A percentile compares a stretch with the other conserved stretches of the same genome.
Conservation (phyloP, 53 echinoderm and acorn worm genomes). For the Henricia sp. region DNA sequence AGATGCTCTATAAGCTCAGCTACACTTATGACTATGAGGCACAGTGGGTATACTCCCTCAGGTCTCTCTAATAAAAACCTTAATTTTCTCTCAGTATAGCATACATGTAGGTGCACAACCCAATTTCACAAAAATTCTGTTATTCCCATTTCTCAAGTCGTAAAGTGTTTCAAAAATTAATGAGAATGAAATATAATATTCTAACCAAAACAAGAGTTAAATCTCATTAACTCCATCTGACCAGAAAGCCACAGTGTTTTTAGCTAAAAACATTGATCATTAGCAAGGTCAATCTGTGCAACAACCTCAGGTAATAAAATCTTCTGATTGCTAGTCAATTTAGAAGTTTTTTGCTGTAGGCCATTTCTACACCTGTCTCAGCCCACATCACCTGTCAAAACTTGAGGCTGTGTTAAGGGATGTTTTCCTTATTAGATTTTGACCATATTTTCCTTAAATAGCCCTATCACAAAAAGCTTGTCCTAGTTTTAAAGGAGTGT, state of each 20-base stretch:
- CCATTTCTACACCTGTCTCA: conserved; percentile 37
- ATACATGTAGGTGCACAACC: too few relatives aligned
- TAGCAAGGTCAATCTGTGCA: neutral
- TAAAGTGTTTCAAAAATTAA: neutral
- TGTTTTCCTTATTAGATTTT: too few relatives aligned
- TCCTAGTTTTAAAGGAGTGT: too few relatives aligned
- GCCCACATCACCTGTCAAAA: conserved; percentile 46
- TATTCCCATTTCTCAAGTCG: too few relatives aligned
- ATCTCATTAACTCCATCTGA: neutral
- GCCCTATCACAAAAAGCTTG: too few relatives aligned
- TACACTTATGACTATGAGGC: too few relatives aligned
- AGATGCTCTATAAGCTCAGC: too few relatives aligned
- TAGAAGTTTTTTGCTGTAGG: conserved; percentile 2
- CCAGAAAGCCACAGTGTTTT: neutral
- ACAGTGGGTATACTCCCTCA: too few relatives aligned
- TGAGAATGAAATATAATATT: neutral
- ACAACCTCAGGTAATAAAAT: conserved; percentile 25
- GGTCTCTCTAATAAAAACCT: too few relatives aligned
- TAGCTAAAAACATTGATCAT: neutral
- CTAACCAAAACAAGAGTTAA: conserved; percentile 18
- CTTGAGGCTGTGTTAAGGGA: neutral
- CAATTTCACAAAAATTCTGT: too few relatives aligned
- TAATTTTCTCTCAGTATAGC: too few relatives aligned
- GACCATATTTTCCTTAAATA: too few relatives aligned
- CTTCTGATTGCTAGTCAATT: conserved; percentile 40